These are phyloP conservation scores for Steinernema khuongi DNA, from an alignment of 1,140 invertebrate species.

Conservation along the genomic window DNA sequence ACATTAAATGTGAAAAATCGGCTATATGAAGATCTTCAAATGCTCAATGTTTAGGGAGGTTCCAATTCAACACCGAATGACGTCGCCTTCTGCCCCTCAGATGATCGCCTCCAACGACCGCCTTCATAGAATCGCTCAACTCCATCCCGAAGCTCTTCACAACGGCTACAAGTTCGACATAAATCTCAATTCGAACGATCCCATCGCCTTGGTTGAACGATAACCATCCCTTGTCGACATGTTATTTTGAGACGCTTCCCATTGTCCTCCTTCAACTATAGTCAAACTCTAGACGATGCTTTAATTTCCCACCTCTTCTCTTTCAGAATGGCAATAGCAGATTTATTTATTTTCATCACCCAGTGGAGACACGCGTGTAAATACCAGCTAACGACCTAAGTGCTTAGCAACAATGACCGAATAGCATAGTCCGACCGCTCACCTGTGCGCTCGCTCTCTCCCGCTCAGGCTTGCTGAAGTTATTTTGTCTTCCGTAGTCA, in stretches of 20 bases:
- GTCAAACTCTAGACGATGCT: slow-evolving; percentile 6
- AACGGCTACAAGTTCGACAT: slow-evolving; percentile 11
- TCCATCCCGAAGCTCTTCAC: neutral
- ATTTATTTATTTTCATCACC: neutral
- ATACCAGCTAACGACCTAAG: neutral
- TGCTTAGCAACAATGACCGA: neutral
- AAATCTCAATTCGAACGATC: neutral
- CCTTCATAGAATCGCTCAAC: neutral
- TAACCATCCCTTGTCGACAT: neutral
- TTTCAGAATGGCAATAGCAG: neutral
- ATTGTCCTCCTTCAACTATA: neutral
- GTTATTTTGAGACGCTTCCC: neutral
- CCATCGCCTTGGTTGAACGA: neutral
- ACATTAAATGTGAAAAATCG: no score
- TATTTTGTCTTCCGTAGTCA: neutral
- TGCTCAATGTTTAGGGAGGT: neutral
- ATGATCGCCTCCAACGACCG: neutral
- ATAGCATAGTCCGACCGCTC: neutral
- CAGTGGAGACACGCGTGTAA: slow-evolving; percentile 8
- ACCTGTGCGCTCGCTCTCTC: neutral
- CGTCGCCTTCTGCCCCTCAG: neutral
- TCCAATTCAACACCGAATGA: neutral
- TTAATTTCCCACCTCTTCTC: slow-evolving; percentile 9
- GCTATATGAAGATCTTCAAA: no score
- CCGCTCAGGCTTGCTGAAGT: neutral